phyloP scores from a whole-genome alignment of 1,140 invertebrate species.

The Ostrea edulis region DNA sequence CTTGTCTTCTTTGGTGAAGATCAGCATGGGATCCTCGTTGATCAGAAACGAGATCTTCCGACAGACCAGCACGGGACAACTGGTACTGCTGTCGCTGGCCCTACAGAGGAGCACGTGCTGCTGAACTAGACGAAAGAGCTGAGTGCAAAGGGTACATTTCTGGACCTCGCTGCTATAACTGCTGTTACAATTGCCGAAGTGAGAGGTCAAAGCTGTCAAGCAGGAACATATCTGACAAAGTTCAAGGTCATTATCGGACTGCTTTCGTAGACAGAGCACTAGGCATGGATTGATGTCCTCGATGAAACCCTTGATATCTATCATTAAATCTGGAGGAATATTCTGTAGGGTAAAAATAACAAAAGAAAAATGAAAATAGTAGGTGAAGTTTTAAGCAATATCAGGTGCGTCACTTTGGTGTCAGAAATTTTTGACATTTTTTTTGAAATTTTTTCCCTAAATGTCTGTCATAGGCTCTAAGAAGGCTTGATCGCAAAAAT shows the following conservation, averaged over 20 bases:
- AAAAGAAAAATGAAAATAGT: neutral
- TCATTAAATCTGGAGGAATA: constrained; percentile 46
- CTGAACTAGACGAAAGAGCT: constrained; percentile 47
- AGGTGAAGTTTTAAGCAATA: neutral
- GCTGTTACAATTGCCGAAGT: constrained; percentile 52
- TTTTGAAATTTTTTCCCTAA: too few species aligned
- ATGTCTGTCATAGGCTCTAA: too few species aligned
- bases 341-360: constrained; percentile 11
- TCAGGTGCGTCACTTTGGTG: neutral
- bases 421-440: too few species aligned
- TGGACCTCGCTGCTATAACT: constrained; percentile 36
- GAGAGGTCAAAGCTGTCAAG: constrained; percentile 46
- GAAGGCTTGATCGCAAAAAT: too few species aligned
- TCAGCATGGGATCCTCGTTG: neutral
- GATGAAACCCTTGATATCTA: constrained; percentile 35
- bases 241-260: constrained; percentile 41
- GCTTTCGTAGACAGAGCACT: constrained; percentile 40
- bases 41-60: constrained; percentile 43
- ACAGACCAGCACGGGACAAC: constrained; percentile 48
- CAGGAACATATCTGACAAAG: constrained; percentile 52
- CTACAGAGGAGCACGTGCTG: constrained; percentile 46
- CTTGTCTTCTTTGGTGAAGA: constrained; percentile 38
- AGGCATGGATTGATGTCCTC: constrained; percentile 49
- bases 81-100: neutral
- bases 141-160: constrained; percentile 36